Conservation (phyloP, 2,113 vertebrate genomes). For the Cnemophilus loriae region DNA sequence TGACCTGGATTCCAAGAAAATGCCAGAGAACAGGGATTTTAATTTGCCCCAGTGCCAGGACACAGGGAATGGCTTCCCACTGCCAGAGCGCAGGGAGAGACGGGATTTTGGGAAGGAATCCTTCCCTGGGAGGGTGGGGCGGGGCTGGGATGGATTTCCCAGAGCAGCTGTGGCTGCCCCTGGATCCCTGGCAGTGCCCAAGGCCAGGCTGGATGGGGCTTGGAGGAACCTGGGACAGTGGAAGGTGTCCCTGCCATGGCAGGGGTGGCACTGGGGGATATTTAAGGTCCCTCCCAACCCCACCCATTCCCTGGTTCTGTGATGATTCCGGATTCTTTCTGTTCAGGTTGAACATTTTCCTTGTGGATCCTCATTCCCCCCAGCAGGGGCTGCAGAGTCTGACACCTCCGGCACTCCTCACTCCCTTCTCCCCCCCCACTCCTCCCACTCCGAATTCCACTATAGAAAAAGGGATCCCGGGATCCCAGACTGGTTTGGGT, state of each 20-base stretch:
- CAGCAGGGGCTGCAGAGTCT: neutral
- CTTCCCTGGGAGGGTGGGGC: neutral
- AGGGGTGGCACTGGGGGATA: fast-evolving
- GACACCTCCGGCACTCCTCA: neutral
- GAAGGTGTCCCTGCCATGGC: neutral
- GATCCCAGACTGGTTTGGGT: neutral
- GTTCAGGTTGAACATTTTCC: neutral
- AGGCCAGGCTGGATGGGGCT: neutral
- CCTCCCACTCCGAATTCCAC: neutral
- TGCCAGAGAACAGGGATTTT: fast-evolving
- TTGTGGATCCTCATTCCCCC: fast-evolving
- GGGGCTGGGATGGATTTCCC: neutral
- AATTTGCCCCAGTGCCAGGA: neutral
- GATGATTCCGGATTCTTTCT: neutral
- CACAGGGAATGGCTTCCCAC: neutral
- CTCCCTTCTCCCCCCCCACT: too few species aligned
- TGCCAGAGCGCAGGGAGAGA: neutral
- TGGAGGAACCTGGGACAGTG: neutral
- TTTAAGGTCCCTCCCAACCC: neutral
- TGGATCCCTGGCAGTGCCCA: neutral
- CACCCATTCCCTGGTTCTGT: neutral
- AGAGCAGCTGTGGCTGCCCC: neutral
- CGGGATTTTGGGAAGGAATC: neutral
- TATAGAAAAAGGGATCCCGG: neutral
- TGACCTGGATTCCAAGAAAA: neutral